Evolutionary conservation across 2,888 invertebrate species (phyloP).

Genomic region (Suillia variegata): DNA sequence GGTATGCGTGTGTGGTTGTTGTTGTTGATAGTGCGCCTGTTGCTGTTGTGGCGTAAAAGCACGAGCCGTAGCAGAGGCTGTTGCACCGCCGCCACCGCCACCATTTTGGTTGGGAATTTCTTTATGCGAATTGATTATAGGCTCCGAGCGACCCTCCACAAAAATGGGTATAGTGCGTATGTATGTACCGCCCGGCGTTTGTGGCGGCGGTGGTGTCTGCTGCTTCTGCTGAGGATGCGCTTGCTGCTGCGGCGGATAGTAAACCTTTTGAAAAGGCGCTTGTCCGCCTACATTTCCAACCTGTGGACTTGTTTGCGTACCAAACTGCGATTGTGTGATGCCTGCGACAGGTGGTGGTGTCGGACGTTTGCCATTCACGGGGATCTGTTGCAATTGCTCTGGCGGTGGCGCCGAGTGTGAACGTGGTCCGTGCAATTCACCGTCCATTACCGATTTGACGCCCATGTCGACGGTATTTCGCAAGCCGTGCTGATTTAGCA

Average conservation of each 20-base stretch:
- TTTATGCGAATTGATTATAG: conserved; percentile 68
- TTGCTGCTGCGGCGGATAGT: conserved; percentile 41
- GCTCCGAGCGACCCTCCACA: conserved; percentile 83
- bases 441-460: conserved; percentile 66
- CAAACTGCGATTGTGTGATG: conserved; percentile 39
- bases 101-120: conserved; percentile 62
- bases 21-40: conserved; percentile 43
- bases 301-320: conserved; percentile 55
- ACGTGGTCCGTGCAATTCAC: conserved; percentile 66
- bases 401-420: conserved; percentile 81
- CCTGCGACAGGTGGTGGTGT: conserved; percentile 29
- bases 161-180: conserved; percentile 87
- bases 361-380: conserved; percentile 36
- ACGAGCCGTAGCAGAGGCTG: conserved; percentile 40
- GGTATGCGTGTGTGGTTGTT: conserved; percentile 43
- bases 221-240: conserved; percentile 45
- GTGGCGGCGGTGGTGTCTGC: conserved; percentile 48
- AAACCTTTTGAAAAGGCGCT: conserved; percentile 34
- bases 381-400: conserved; percentile 50
- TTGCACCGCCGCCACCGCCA: conserved; percentile 46
- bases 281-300: conserved; percentile 36
- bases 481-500: conserved; percentile 71
- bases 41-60: conserved; percentile 48
- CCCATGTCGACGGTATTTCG: conserved; percentile 82
- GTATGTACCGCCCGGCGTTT: conserved; percentile 54